Percentiles rank a stretch among this genome's conserved stretches.
Conservation (phyloP, 2,113 vertebrate species). For the Poeciliopsis occidentalis region DNA sequence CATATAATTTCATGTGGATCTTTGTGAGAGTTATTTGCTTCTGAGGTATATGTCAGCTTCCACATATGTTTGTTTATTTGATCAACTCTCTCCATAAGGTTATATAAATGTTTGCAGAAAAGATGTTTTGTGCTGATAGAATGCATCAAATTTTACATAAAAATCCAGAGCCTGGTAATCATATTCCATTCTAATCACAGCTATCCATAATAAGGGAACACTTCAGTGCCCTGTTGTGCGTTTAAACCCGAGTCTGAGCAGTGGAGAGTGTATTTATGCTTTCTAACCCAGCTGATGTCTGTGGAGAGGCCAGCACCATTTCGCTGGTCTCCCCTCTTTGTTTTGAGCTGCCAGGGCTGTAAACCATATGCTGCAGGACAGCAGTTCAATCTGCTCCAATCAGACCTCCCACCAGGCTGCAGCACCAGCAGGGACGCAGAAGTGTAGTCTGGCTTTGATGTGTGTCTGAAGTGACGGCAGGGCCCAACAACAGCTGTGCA, state of each 20-base stretch:
- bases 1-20: neutral
- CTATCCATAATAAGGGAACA: neutral
- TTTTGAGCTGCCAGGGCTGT: conserved; percentile 52
- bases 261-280: neutral
- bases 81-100: neutral
- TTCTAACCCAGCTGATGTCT: conserved; percentile 56
- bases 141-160: neutral
- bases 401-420: conserved; percentile 60
- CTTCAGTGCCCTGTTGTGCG: neutral
- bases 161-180: neutral
- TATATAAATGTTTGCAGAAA: too few relatives aligned
- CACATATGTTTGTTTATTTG: neutral
- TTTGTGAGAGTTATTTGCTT: neutral
- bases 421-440: conserved; percentile 9
- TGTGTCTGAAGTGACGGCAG: neutral
- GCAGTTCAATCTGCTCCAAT: conserved; percentile 71
- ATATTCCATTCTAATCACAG: neutral
- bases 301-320: conserved; percentile 49
- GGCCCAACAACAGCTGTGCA: conserved; percentile 58
- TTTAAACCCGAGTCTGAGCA: conserved; percentile 19
- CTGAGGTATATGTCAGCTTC: neutral
- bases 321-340: conserved; percentile 50
- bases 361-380: conserved; percentile 74
- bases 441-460: conserved; percentile 5
- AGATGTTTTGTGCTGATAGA: neutral